These are phyloP conservation scores for Cuculus canorus DNA, from an alignment of 2,797 vertebrate species.

Conservation along the genomic window DNA sequence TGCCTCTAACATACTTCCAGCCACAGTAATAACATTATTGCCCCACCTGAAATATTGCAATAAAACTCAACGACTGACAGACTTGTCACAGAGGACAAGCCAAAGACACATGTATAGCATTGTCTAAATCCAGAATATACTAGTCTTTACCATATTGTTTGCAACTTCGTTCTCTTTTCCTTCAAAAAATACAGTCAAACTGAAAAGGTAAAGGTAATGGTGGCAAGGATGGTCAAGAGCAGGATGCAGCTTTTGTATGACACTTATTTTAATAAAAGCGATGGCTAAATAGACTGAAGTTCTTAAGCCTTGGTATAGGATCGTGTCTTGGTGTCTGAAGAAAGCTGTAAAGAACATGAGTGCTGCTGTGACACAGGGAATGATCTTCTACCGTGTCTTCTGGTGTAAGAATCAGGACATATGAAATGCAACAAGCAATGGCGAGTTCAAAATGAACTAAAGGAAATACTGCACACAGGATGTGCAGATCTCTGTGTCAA, in stretches of 20 bases:
- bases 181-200: not conserved
- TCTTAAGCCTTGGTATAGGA: not conserved
- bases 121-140: not conserved
- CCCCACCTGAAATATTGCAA: not conserved
- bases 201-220: not conserved
- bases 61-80: not conserved
- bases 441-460: not conserved
- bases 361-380: not conserved
- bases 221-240: not conserved
- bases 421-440: not conserved
- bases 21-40: not conserved
- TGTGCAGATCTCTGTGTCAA: not conserved
- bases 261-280: not conserved
- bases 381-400: not conserved
- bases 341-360: not conserved
- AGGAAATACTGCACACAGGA: not conserved
- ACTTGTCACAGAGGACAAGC: not conserved
- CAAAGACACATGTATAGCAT: not conserved
- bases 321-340: not conserved
- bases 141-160: not conserved
- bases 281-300: not conserved
- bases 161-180: accelerated
- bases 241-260: not conserved
- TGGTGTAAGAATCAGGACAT: not conserved
- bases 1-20: not conserved